Percentiles rank a stretch among this genome's conserved stretches.
These are phyloP conservation scores for Heteronetta atricapilla DNA, from an alignment of 2,113 vertebrate species.

Conservation along the genomic window DNA sequence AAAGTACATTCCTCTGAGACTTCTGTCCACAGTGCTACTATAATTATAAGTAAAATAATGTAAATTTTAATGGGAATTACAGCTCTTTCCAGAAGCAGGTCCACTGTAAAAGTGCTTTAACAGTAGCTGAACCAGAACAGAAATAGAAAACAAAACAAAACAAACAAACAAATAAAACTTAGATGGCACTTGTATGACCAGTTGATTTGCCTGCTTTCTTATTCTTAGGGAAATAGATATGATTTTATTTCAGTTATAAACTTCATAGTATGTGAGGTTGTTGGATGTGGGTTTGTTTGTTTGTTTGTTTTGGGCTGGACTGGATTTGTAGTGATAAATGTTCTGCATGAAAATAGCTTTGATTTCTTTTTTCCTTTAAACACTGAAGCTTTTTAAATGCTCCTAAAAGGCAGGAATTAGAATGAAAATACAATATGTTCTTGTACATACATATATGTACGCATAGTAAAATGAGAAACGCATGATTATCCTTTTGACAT, in stretches of 20 bases:
- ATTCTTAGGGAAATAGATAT: not conserved
- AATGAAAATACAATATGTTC: not conserved
- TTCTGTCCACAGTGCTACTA: not conserved
- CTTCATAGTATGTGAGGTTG: not conserved
- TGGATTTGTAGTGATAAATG: not conserved
- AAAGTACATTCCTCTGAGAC: not conserved
- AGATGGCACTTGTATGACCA: rapidly evolving
- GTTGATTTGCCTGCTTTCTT: not conserved
- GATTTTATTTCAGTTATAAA: not conserved
- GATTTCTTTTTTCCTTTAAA: not conserved
- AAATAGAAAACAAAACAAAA: not conserved
- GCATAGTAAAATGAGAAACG: not conserved
- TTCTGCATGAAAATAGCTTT: not conserved
- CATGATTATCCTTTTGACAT: not conserved
- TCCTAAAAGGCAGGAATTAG: not conserved
- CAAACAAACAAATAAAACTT: not conserved
- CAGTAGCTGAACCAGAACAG: not conserved
- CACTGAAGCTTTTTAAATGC: not conserved
- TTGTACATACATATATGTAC: not conserved
- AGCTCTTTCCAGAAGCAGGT: not conserved
- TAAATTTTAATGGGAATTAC: not conserved
- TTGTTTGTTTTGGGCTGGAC: not conserved
- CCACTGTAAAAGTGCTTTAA: not conserved
- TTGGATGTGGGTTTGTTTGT: not conserved
- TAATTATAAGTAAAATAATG: not conserved